Conservation (phyloP, 2,113 vertebrate genomes). For the Nycticorax nycticorax region DNA sequence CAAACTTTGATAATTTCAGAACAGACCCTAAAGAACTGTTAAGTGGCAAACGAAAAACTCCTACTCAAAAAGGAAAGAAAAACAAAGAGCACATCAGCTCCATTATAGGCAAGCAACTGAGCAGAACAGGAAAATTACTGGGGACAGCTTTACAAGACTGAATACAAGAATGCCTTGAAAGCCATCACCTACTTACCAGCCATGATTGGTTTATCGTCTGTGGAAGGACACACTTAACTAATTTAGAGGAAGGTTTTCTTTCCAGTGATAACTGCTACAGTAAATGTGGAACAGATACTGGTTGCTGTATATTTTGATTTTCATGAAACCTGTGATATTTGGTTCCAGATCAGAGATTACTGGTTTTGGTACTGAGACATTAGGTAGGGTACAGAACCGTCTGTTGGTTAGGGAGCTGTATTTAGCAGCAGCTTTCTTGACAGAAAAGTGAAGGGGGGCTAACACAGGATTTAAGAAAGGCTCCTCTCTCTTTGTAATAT, state of each 20-base stretch:
- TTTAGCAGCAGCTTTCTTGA: not conserved
- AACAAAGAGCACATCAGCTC: not conserved
- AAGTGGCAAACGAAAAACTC: slow-evolving; percentile 31
- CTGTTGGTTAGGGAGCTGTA: not conserved
- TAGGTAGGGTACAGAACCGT: not conserved
- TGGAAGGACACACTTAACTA: not conserved
- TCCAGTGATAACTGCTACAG: not conserved
- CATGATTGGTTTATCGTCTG: not conserved
- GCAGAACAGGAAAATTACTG: not conserved
- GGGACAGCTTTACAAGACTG: not conserved
- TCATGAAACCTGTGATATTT: not conserved
- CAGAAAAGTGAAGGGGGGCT: not conserved
- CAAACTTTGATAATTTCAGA: slow-evolving; percentile 49
- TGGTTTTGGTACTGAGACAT: not conserved
- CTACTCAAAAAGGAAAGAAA: slow-evolving; percentile 24
- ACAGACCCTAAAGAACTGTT: slow-evolving; percentile 1
- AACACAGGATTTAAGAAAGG: not conserved
- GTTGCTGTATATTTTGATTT: not conserved
- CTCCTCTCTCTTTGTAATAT: not conserved
- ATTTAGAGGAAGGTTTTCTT: not conserved
- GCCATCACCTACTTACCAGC: not conserved
- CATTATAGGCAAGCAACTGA: not conserved
- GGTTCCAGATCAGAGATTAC: not conserved
- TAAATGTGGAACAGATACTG: not conserved
- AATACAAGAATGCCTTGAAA: not conserved